Base-by-base conservation (phyloP, 2,888 invertebrate species). In the Eubasilissa splendida region DNA sequence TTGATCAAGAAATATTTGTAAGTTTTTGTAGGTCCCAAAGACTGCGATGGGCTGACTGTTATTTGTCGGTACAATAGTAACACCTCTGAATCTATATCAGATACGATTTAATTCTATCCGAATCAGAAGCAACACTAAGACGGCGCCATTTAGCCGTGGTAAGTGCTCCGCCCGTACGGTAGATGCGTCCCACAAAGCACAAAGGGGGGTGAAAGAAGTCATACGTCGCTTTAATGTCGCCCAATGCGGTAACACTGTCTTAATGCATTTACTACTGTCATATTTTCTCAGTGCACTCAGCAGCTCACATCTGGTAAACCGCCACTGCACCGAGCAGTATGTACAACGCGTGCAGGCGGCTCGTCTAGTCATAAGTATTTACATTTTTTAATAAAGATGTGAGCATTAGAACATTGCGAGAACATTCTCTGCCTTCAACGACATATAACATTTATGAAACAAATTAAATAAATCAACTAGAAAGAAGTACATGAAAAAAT, bases 231-330 rank as follows among this genome's bases (percentile, higher is more conserved):
- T 56, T 77, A 77, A 77, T 77, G 76, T 66, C 31, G n/a, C 56
- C 56, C 68, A 31, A 33, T 42, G 68, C 22, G 33, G 66, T 63
- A 77, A 77, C 76, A 66, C 42, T 68, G 66, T 77, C 76, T 77
- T 77, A 77, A 77, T 68, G 76, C 76, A 56, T 77, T 77, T 77
- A 77, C 76, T 66, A 66, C 66, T 66, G 76, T 77, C 76, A 77
- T 77, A 77, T 42, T 77, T 77, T 77, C 66, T 66, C 66, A 42
- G 56, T 54, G 76, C 76, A 77, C 76, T 77, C 56, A 56, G n/a
- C 68, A 66, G 63, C 50, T 65, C 56, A 71, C 71, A 52, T 68
- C 68, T 33, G 68, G 68, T n/a, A 9, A 14, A 8, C 33, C 12
- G 11, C 7, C 33, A 3, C 11, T 63, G 33, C 33, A 12, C 33